Evolutionary conservation across 1,140 invertebrate species (phyloP).

Genomic region (Heliconius hewitsoni): DNA sequence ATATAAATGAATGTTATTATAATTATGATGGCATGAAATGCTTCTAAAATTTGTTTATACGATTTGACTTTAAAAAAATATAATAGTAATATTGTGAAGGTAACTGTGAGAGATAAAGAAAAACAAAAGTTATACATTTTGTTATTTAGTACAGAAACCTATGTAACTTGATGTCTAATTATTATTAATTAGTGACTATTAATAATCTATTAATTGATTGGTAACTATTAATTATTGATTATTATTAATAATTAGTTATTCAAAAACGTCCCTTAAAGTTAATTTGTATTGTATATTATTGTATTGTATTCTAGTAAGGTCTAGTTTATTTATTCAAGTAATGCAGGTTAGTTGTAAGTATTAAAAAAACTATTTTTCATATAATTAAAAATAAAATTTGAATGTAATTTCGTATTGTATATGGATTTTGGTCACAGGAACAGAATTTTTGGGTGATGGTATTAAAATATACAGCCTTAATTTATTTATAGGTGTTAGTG

Average conservation of each 20-base stretch:
- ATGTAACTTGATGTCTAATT: conserved; percentile 3
- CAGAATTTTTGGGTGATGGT: too few relatives aligned
- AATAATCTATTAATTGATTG: too few relatives aligned
- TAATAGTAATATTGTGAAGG: background rate
- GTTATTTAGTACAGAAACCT: background rate
- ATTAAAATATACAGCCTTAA: too few relatives aligned
- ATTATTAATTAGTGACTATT: background rate
- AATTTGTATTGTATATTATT: background rate
- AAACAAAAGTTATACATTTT: background rate
- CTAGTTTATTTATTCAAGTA: background rate
- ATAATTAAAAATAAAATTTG: background rate
- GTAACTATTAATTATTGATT: background rate
- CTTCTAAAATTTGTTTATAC: conserved; percentile 11
- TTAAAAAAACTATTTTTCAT: background rate
- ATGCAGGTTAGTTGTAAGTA: background rate
- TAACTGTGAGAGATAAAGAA: background rate
- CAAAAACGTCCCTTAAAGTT: conserved; percentile 3
- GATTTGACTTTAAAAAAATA: background rate
- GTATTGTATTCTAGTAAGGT: background rate
- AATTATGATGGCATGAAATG: background rate
- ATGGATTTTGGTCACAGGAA: too few relatives aligned
- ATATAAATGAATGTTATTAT: background rate
- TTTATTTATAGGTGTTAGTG: too few relatives aligned
- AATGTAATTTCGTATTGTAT: too few relatives aligned
- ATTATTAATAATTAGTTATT: background rate